phyloP scores from a whole-genome alignment of 2,888 invertebrate species.

The Polyommatus iphigenia region DNA sequence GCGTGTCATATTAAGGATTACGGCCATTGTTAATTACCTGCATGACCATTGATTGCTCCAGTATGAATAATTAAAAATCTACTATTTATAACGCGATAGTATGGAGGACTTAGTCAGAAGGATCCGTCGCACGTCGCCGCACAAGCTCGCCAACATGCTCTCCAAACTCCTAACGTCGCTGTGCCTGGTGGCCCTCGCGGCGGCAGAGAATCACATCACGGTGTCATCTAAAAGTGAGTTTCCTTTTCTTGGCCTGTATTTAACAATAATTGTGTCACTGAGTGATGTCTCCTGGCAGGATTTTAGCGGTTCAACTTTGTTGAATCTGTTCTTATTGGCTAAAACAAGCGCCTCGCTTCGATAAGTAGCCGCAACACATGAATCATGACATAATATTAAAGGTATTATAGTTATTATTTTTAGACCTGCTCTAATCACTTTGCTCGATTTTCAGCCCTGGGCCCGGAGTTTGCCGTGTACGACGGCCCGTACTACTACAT shows the following conservation, averaged over 20 bases:
- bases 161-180: neutral
- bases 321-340: too few species aligned
- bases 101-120: neutral
- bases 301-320: too few species aligned
- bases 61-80: neutral
- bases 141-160: conserved; percentile 13
- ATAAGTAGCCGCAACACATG: too few species aligned
- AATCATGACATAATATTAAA: too few species aligned
- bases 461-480: neutral
- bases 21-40: neutral
- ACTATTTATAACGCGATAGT: neutral
- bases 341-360: too few species aligned
- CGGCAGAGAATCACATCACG: neutral
- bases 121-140: neutral
- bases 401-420: neutral
- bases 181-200: conserved; percentile 9
- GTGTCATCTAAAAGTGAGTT: neutral
- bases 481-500: neutral
- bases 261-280: too few species aligned
- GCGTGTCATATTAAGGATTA: neutral
- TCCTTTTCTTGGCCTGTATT: too few species aligned
- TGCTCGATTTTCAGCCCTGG: neutral
- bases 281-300: too few species aligned
- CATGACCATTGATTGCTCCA: neutral
- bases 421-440: neutral